These are phyloP conservation scores for Drosophila kambysellisi DNA, from an alignment of 2,888 invertebrate species.

Conservation along the genomic window DNA sequence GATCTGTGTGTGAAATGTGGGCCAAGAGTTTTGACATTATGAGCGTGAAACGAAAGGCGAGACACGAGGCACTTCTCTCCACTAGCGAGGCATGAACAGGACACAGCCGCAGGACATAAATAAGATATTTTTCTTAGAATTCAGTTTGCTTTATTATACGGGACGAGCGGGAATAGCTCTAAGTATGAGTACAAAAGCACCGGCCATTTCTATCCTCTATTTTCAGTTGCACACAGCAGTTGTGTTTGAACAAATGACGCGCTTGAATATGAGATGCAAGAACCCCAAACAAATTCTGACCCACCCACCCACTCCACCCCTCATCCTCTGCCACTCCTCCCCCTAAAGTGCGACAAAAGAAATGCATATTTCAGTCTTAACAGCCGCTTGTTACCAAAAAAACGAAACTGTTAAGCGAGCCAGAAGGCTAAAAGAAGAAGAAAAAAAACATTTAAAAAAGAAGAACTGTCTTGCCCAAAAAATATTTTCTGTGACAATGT, in stretches of 20 bases:
- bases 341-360: constrained; percentile 58
- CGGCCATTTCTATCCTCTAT: constrained; percentile 37
- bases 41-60: constrained; percentile 27
- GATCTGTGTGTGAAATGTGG: constrained; percentile 57
- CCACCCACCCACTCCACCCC: not conserved
- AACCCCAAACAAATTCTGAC: not conserved
- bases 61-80: constrained; percentile 33
- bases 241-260: constrained; percentile 68
- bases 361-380: constrained; percentile 76
- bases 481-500: constrained; percentile 76
- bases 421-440: constrained; percentile 23
- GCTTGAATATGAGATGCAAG: constrained; percentile 43
- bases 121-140: constrained; percentile 75
- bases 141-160: constrained; percentile 43
- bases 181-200: constrained; percentile 1
- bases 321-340: not conserved
- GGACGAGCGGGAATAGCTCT: constrained; percentile 2
- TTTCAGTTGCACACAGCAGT: constrained; percentile 34
- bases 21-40: constrained; percentile 75
- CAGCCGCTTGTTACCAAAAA: constrained; percentile 46
- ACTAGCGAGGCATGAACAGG: constrained; percentile 54
- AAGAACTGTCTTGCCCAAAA: constrained; percentile 39
- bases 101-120: constrained; percentile 79
- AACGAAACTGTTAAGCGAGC: constrained; percentile 54
- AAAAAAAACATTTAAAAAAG: not conserved